Base-by-base conservation (phyloP, 2,888 invertebrate species). In the Prosopocoilus inquinatus region DNA sequence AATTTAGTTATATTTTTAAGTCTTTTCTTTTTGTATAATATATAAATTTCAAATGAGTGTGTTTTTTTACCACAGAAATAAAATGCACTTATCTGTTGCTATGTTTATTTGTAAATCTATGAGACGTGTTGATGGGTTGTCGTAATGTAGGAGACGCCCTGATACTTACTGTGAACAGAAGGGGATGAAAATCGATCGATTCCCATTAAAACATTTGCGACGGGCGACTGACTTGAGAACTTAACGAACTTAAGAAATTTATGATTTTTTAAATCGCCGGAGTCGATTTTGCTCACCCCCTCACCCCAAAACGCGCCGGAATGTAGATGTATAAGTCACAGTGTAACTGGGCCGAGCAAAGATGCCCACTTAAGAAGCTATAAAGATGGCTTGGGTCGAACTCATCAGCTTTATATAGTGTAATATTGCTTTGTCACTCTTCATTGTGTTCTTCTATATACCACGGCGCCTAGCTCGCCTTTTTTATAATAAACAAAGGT, bases 51-150 rank as follows among this genome's bases (percentile, higher is more conserved):
- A n/a, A n/a, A n/a, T n/a, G n/a, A n/a, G n/a, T n/a, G n/a, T n/a
- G n/a, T n/a, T n/a, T n/a, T n/a, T n/a, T n/a, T n/a, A n/a, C n/a
- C n/a, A n/a, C n/a, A n/a, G n/a, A n/a, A n/a, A n/a, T n/a, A n/a
- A n/a, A n/a, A n/a, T n/a, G 64, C 57, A 60, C 62, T 58, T 61
- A 61, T 61, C 71, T 67, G 64, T 66, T 65, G 67, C 7, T 3
- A 68, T 70, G 70, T 72, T 71, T 71, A 70, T 70, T 70, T 71
- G 67, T 69, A 67, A 67, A 71, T 72, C 65, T 69, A 70, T 71
- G 70, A 70, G 58, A 66, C 60, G 65, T 65, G 64, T 64, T 64
- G 64, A 64, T 59, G 63, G 41, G 9, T 9, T 41, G 9, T n/a
- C 41, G 41, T 9, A 13, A 8, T 41, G 20, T 28, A 28, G 20